Base-by-base conservation (phyloP, 2,113 vertebrate species). In the Hyaena hyaena region DNA sequence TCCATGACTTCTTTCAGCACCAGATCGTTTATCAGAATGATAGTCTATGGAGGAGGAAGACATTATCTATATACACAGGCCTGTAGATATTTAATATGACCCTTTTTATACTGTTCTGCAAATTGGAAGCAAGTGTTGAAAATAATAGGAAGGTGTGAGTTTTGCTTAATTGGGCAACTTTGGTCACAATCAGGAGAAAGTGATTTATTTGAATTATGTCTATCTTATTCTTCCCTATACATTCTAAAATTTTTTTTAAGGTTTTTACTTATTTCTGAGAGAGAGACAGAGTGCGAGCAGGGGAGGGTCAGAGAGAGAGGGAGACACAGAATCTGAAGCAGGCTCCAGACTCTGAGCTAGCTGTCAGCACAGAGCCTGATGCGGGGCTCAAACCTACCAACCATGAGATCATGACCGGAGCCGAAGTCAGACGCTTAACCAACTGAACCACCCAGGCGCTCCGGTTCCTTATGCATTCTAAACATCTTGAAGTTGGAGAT, bases 131-230 rank as follows among this genome's bases (percentile, higher is more conserved):
- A 95, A 24, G 66, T 96, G 43, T 96, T 92, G 61, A 87, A 92
- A 92, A 33, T 82, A 39, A 23, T 65, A 95, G 87, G 76, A 68
- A 90, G 86, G 19, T 94, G 35, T 94, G 74, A 90, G 43, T 69
- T 95, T 88, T 95, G 58, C 53, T 71, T 92, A 92, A 66, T 68
- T 97, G 79, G 61, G 83, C 39, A 91, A 17, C 74, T 71, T 93
- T 68, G 61, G 45, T 77, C 55, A 93, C 45, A 89, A 8, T 97
- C 48, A 83, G 35, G 45, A 86, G 50, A 85, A 90, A 97, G 35
- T 55, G 19, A 58, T 61, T 88, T 28, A 28, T 8, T 93, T 77
- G 53, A 19, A 65, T 81, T 94, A 31, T 28, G 1, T 74, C 35
- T 93, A 5, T 71, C 61, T 74, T 74, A 61, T 33, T 95, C 76